Conservation (phyloP, 92 coral and sea anemone species). For the Epizoanthus illoricatus region DNA sequence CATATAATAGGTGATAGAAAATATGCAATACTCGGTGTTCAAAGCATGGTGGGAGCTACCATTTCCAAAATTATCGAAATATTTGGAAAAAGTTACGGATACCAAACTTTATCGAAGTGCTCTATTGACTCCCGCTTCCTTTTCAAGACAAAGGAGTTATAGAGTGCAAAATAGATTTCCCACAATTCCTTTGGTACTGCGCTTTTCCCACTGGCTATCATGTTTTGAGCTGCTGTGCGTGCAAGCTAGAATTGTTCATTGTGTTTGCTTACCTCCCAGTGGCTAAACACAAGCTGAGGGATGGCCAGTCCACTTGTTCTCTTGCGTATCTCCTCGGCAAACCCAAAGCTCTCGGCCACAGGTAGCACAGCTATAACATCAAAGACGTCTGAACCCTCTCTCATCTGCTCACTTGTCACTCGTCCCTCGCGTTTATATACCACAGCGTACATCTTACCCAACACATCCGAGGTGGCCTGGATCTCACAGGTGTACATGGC, state of each 20-base stretch:
- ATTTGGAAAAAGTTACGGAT: no score
- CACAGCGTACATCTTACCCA: conserved; percentile 98
- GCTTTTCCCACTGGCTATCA: no score
- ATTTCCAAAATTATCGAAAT: no score
- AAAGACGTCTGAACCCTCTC: conserved; percentile 96
- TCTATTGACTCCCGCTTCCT: no score
- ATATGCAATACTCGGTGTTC: no score
- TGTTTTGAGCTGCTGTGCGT: background rate
- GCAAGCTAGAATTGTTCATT: background rate
- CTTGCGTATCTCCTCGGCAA: conserved; percentile 94
- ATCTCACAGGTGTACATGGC: conserved; percentile 99
- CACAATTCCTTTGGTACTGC: no score
- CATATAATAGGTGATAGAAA: no score
- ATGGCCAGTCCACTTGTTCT: conserved; percentile 95
- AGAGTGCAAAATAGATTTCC: no score
- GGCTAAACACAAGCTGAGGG: conserved; percentile 93
- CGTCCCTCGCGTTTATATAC: conserved; percentile 93
- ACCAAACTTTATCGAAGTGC: no score
- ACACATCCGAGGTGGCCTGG: conserved; percentile 95
- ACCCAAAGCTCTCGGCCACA: conserved; percentile 98
- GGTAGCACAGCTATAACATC: conserved; percentile 96
- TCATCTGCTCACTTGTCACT: conserved; percentile 92
- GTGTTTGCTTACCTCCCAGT: conserved; percentile 87
- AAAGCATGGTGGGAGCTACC: no score
- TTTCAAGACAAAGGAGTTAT: no score